Evolutionary conservation across 2,113 vertebrate species (phyloP), one percentile per base, ranked within the genome.

Genomic region (Hemichromis elongatus): DNA sequence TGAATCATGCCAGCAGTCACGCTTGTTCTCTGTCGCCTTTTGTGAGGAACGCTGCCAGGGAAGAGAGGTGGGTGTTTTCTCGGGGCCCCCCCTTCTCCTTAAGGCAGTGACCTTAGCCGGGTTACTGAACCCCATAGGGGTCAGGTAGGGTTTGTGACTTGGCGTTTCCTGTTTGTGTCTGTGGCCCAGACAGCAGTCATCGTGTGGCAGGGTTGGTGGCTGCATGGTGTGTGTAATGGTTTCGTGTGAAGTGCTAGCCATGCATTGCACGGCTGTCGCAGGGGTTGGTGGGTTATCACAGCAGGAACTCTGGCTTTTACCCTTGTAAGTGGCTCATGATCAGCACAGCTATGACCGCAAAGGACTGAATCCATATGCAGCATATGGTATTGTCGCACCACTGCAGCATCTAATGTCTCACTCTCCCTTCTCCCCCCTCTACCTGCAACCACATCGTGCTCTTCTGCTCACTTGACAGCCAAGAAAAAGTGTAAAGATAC

Each of bases 1-100:
- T 90, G 92, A 93, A 90, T 94, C 91, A 91, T 87, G 93, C 92
- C 93, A 92, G 83, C 68, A 88, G 88, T 91, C 85, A 84, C 83
- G 54, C 82, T 89, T 81, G 66, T 90, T 88, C 82, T 81, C 56
- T 70, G 77, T 73, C 55, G 40, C 35, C 83, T 52, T 77, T 77
- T 73, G 81, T 87, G 37, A 86, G 66, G 6, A 3, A 77, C n/a
- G 73, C 61, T 63, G 56, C n/a, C 47, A 40, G 57, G 63, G 66
- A 24, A 53, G n/a, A 37, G 81, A 52, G n/a, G 30, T 28, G n/a
- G 82, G 35, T 45, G 14, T 80, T 87, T 85, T 88, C 68, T 77
- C 28, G 30, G 57, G 18, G 54, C 14, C 53, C 83, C 61, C 14
- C 2, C 1, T 26, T 35, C 28, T 85, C 79, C 75, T 47, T 7